Evolutionary conservation across 2,113 vertebrate genomes (phyloP), one percentile per base, ranked within the genome.

Genomic region (Coptodon bakossiorum): DNA sequence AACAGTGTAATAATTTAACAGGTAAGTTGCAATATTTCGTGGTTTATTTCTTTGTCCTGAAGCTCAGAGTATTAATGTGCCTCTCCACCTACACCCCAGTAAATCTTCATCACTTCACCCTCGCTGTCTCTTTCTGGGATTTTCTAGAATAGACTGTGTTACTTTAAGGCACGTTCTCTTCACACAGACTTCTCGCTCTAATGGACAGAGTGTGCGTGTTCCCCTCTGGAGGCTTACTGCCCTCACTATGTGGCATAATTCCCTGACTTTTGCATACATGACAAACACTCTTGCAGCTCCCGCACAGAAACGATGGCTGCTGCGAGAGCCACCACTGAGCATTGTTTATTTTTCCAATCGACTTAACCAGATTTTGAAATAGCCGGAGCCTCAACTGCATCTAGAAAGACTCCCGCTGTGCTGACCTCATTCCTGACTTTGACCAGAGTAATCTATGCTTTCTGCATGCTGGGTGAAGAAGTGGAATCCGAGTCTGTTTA

Each of bases 391-490:
- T 92, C 92, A 86, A 59, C 90, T 91, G 90, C 88, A 93, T 91
- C 83, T 83, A 86, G 89, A 89, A 78, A 90, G 90, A 84, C 92
- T 91, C 94, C 93, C 24, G 80, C 92, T 94, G 94, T 80, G 89
- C 81, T 95, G 95, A 94, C 95, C 95, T 95, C 91, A 94, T 94
- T 94, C 88, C 91, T 86, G 89, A 83, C 88, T 91, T 84, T 88
- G 92, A 86, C 90, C 92, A 83, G 83, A 84, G 93, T 94, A 94
- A 93, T 95, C 93, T 95, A 93, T 91, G 92, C 93, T 90, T 87
- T 93, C 86, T 45, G 13, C 88, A 86, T 56, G 40, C 91, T 94
- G 90, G 90, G 57, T 84, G 89, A 90, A 91, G 87, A 89, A 92
- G 89, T 84, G 85, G 85, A 88, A 87, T 89, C 79, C 19, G 43